Evolutionary conservation across 1,140 invertebrate species (phyloP).

Genomic region (Caligus rogercresseyi): DNA sequence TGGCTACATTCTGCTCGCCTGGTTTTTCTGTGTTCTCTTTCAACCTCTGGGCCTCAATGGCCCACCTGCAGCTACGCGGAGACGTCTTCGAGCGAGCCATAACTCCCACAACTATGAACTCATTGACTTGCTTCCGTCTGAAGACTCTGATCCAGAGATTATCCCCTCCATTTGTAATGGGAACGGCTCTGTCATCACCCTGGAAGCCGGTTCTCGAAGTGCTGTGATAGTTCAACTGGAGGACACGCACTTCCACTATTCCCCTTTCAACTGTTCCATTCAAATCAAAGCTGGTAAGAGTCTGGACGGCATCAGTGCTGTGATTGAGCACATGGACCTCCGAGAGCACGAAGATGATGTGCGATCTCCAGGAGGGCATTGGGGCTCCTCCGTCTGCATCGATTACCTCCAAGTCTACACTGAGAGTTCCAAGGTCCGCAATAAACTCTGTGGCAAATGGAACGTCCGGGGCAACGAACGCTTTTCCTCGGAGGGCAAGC

Average conservation of each 20-base stretch:
- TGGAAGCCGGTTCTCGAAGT: neutral
- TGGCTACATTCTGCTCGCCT: slow-evolving; percentile 19
- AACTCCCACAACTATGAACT: neutral
- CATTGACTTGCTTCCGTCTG: neutral
- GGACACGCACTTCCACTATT: neutral
- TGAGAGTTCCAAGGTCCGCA: neutral
- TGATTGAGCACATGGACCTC: slow-evolving; percentile 14
- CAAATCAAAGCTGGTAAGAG: slow-evolving; percentile 2
- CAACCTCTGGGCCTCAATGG: slow-evolving; percentile 1
- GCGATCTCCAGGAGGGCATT: slow-evolving; percentile 10
- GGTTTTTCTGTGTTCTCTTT: slow-evolving; percentile 20
- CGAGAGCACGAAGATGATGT: slow-evolving; percentile 13
- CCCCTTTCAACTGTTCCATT: slow-evolving; percentile 3
- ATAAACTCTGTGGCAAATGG: slow-evolving; percentile 17
- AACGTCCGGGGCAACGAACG: neutral
- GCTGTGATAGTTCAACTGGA: slow-evolving; percentile 11
- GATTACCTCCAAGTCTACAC: slow-evolving; percentile 13
- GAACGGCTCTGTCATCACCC: slow-evolving; percentile 6
- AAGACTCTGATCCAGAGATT: neutral
- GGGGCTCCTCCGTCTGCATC: slow-evolving; percentile 4
- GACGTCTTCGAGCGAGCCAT: neutral
- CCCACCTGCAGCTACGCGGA: slow-evolving; percentile 1
- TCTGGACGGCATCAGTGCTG: slow-evolving; percentile 14
- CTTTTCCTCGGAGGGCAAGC: neutral
- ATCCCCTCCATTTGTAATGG: neutral